Evolutionary conservation across 1,140 invertebrate species (phyloP).

Genomic region (Listronotus oregonensis): DNA sequence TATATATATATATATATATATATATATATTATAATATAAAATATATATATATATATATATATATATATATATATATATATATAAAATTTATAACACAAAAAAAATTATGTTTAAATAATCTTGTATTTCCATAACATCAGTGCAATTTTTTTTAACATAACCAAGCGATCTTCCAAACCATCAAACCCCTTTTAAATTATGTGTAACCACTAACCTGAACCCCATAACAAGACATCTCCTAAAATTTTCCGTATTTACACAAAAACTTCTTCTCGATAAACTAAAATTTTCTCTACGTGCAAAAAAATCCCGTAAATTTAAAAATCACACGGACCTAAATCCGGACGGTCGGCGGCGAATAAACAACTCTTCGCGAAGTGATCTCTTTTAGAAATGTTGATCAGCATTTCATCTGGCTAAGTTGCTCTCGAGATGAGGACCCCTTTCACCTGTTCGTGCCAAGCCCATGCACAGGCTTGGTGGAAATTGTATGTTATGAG

Average conservation of each 20-base stretch:
- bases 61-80: no score
- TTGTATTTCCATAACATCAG: no score
- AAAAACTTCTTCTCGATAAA: background rate
- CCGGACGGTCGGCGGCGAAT: slow-evolving; percentile 25
- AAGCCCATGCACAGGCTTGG: slow-evolving; percentile 29
- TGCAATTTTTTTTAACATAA: no score
- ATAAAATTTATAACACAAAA: no score
- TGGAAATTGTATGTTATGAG: background rate
- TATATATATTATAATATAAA: no score
- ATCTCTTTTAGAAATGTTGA: slow-evolving; percentile 49
- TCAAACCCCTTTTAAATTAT: no score
- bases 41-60: no score
- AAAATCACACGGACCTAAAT: slow-evolving; percentile 20
- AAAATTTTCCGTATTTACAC: background rate
- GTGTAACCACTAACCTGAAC: slow-evolving; percentile 19
- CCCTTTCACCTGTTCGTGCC: slow-evolving; percentile 45
- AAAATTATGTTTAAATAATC: no score
- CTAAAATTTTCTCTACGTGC: background rate
- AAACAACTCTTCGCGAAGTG: slow-evolving; percentile 41
- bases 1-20: no score
- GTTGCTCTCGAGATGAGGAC: slow-evolving; percentile 37
- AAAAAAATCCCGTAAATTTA: background rate
- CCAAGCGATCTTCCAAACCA: no score
- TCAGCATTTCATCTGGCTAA: slow-evolving; percentile 43
- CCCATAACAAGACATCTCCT: slow-evolving; percentile 18